Evolutionary conservation across 2,888 invertebrate genomes (phyloP).

Genomic region (Torymus auratus): DNA sequence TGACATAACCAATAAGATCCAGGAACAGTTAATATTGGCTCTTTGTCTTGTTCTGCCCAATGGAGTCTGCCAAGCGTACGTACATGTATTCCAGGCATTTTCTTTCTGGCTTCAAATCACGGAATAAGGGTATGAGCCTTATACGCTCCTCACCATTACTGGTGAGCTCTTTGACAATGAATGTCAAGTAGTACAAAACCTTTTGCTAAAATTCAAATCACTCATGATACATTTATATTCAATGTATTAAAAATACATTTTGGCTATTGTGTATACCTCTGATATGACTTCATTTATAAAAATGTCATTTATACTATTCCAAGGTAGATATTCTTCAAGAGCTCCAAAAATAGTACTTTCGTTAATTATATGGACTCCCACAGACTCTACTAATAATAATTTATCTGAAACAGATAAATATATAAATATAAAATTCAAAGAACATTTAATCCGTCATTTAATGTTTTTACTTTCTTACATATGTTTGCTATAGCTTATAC

Average conservation of each 20-base stretch:
- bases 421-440: neutral
- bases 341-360: conserved; percentile 54
- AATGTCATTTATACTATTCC: conserved; percentile 72
- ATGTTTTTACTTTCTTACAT: neutral
- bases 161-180: conserved; percentile 67
- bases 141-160: conserved; percentile 62
- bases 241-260: conserved; percentile 4
- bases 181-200: conserved; percentile 72
- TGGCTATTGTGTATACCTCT: conserved; percentile 64
- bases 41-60: conserved; percentile 70
- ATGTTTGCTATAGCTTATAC: no score
- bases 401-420: conserved; percentile 64
- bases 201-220: conserved; percentile 68
- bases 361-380: conserved; percentile 71
- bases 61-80: conserved; percentile 70
- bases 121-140: conserved; percentile 73
- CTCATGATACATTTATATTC: neutral
- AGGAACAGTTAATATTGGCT: conserved; percentile 69
- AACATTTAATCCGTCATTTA: neutral
- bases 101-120: conserved; percentile 72
- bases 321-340: conserved; percentile 70
- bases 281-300: conserved; percentile 75
- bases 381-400: conserved; percentile 69
- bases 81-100: conserved; percentile 76
- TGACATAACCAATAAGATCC: conserved; percentile 75